phyloP scores from a whole-genome alignment of 2,888 invertebrate genomes.

The Macrophya annulata region DNA sequence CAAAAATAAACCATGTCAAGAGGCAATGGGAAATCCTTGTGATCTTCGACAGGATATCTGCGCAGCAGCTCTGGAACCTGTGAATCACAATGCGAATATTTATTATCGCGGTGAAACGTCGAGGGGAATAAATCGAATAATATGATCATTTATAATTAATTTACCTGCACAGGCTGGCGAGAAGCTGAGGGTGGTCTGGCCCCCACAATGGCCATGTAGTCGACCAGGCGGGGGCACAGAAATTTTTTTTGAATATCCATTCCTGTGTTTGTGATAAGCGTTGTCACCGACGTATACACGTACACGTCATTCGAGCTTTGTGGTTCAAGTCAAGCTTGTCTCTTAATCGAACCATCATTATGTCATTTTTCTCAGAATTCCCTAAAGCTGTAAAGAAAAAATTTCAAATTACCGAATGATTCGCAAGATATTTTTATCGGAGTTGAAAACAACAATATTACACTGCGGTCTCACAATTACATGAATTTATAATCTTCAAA shows the following conservation, averaged over 20 bases:
- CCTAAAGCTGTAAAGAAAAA: conserved; percentile 4
- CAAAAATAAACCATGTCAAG: conserved; percentile 99
- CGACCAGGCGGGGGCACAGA: conserved; percentile 93
- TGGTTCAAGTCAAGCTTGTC: conserved; percentile 64
- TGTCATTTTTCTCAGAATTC: conserved; percentile 65
- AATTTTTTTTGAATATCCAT: conserved; percentile 89
- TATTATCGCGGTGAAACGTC: not conserved
- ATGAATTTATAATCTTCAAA: not conserved
- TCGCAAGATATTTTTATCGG: not conserved
- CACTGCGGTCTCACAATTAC: not conserved
- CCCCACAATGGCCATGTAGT: conserved; percentile 98
- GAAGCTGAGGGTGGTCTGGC: conserved; percentile 89
- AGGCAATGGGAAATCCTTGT: conserved; percentile 98
- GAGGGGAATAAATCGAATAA: not conserved
- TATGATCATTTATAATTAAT: conserved; percentile 56
- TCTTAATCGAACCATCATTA: conserved; percentile 69
- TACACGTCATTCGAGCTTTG: conserved; percentile 66
- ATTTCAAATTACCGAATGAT: not conserved
- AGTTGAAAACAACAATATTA: not conserved
- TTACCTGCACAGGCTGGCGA: conserved; percentile 90
- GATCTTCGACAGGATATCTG: conserved; percentile 97
- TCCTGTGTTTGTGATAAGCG: conserved; percentile 63
- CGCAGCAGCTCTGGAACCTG: conserved; percentile 96
- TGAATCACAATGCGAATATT: not conserved
- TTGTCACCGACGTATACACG: conserved; percentile 73